Evolutionary conservation across 23 tunicate species (phyloP), one percentile per base, ranked within the genome.

Genomic region (Trididemnum nubilum): DNA sequence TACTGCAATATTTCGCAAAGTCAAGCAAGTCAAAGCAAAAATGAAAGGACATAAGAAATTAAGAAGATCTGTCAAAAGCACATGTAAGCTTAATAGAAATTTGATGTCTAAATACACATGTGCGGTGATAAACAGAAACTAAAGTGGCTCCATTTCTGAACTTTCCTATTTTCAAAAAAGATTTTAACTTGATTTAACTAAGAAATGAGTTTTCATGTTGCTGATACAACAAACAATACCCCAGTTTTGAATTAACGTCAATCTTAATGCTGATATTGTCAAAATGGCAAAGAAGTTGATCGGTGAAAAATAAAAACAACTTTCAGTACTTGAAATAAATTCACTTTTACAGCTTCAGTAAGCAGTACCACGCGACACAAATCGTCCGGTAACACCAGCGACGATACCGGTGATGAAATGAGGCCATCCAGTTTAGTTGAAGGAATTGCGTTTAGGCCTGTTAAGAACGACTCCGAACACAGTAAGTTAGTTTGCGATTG

Each of bases 1-100:
- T 65, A 54, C 93, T 22, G 87, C 90, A 26, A 93, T 93, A 31
- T 85, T 93, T 4, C 49, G 36, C 31, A 84, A 88, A 80, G 98
- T 93, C 1, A 78, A 71, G 58, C 19, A 58, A 65, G 87, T 93
- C 0, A 85, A 88, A 33, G 30, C 58, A 24, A 93, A 93, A 34
- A 26, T 93, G 64, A 80, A 93, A 80, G 36, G 36, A 2, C 98
- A 93, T 63, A 79, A 60, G 34, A 70, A 73, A 38, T 2, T 58
- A 2, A 38, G 78, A 38, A 69, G n/a, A 32, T 63, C 69, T 18
- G 12, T 67, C 7, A 31, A 38, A 67, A 67, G 74, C 25, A 67
- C 74, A 5, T 67, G 74, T 67, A 67, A 67, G 74, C 15, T 7
- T 44, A 44, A 44, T 44, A 15, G 15, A 44, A 15, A 44, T 44